Conservation (phyloP, 2,113 vertebrate genomes). For the Theropithecus gelada region DNA sequence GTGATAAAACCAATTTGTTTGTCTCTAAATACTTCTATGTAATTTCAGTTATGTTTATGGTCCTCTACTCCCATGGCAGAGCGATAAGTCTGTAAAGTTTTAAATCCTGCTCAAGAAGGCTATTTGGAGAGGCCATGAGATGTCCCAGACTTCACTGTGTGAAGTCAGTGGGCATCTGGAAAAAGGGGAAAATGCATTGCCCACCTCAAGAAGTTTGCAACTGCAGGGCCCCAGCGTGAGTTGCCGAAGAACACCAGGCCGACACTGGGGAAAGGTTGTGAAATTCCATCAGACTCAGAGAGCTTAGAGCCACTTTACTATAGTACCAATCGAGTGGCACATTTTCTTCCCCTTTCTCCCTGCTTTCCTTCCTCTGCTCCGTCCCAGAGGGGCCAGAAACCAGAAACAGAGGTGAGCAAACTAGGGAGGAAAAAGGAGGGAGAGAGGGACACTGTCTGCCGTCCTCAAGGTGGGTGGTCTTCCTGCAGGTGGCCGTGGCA, state of each 20-base stretch:
- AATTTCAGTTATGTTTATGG: neutral
- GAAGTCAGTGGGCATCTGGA: neutral
- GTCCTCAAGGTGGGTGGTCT: neutral
- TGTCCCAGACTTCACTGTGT: neutral
- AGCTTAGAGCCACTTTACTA: no score
- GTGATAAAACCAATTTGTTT: neutral
- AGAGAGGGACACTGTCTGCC: neutral
- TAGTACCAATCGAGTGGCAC: neutral
- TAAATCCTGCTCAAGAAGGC: neutral
- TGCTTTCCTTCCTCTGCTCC: neutral
- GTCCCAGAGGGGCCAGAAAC: neutral
- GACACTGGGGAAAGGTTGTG: neutral
- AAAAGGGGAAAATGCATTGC: neutral
- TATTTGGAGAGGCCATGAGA: neutral
- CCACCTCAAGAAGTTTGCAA: no score
- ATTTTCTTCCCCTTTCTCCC: neutral
- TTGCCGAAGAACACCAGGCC: no score
- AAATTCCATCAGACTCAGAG: neutral
- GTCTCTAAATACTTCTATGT: neutral
- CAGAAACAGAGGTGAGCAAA: neutral
- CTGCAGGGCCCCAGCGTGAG: neutral
- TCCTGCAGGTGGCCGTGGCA: neutral
- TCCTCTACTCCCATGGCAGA: neutral
- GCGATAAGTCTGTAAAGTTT: neutral
- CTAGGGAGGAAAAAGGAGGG: neutral